Conservation (phyloP, 2,888 invertebrate species). For the Caenorhabditis plicata region DNA sequence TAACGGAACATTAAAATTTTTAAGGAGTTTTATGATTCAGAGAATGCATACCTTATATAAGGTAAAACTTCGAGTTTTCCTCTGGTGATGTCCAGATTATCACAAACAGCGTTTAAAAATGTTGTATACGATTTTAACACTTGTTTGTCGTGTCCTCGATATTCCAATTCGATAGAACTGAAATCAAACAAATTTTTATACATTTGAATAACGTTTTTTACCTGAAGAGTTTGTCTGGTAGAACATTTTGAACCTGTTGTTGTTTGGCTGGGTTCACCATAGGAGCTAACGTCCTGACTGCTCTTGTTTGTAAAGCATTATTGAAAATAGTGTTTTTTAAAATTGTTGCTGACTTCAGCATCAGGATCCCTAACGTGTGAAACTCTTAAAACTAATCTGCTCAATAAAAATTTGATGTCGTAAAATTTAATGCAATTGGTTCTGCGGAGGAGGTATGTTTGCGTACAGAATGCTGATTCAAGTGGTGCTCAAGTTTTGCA, state of each 20-base stretch:
- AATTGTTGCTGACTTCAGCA: conserved; percentile 12
- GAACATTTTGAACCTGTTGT: conserved; percentile 22
- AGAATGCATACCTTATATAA: conserved; percentile 59
- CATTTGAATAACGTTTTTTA: not conserved
- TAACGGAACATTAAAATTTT: too few species aligned
- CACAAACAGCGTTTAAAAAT: conserved; percentile 57
- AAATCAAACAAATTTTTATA: not conserved
- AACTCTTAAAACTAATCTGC: too few species aligned
- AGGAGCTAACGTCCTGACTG: conserved; percentile 22
- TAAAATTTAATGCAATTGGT: too few species aligned
- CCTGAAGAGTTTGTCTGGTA: conserved; percentile 28
- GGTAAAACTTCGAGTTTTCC: conserved; percentile 48
- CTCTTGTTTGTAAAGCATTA: not conserved
- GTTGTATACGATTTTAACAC: conserved; percentile 59
- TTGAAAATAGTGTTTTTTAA: conserved; percentile 2
- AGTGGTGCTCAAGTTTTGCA: too few species aligned
- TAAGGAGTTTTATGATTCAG: too few species aligned
- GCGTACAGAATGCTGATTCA: too few species aligned
- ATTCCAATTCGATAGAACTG: conserved; percentile 54
- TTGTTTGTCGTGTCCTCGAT: conserved; percentile 60
- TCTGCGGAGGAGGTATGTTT: too few species aligned
- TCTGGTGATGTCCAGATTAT: conserved; percentile 40
- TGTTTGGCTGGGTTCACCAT: conserved; percentile 27
- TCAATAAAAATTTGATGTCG: too few species aligned
- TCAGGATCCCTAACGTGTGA: conserved; percentile 10